Base-by-base conservation (phyloP, 2,888 invertebrate genomes). In the Drosophila fulvimacula region DNA sequence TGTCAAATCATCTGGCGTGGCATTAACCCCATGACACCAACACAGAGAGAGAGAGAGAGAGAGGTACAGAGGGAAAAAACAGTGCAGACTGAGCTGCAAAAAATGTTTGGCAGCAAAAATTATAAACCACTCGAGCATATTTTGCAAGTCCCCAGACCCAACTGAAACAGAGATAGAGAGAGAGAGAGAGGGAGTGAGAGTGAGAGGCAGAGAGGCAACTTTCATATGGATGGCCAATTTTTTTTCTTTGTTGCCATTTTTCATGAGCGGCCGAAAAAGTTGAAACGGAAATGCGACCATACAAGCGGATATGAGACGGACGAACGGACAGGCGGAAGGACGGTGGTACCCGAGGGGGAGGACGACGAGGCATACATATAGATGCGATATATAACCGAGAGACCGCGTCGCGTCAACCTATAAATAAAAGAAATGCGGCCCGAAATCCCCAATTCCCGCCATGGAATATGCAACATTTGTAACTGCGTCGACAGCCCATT, bases 251-350 rank as follows among this genome's bases (percentile, higher is more conserved):
- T 32, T 36, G 70, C 81, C 64, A 78, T 82, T 71, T 81, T 80
- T 71, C 75, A 69, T 73, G 66, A 75, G 62, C 63, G 75, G 63
- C 67, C 61, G 69, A 81, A 84, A 82, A 82, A 80, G 75, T 78
- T 80, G 82, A 82, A 89, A 72, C 84, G 89, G 89, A 89, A 90
- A 90, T 88, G 87, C 87, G 85, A 87, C 88, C 87, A 83, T 85
- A 79, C 83, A 79, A 79, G 75, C 90, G 90, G 90, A 90, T 88
- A 81, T 84, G 81, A 82, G 81, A 71, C 65, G 70, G 53, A 51
- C 36, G 57, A 11, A n/a, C 51, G 21, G 51, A 36, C 36, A 1
- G 13, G 21, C 34, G 10, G 34, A 49, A 13, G 21, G 34, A 15
- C 46, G n/a, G n/a, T 27, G 27, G 46, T 5, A n/a, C n/a, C 17